These are phyloP conservation scores for Ceratoteleas bidentatus DNA, from an alignment of 1,140 invertebrate species.

Conservation along the genomic window DNA sequence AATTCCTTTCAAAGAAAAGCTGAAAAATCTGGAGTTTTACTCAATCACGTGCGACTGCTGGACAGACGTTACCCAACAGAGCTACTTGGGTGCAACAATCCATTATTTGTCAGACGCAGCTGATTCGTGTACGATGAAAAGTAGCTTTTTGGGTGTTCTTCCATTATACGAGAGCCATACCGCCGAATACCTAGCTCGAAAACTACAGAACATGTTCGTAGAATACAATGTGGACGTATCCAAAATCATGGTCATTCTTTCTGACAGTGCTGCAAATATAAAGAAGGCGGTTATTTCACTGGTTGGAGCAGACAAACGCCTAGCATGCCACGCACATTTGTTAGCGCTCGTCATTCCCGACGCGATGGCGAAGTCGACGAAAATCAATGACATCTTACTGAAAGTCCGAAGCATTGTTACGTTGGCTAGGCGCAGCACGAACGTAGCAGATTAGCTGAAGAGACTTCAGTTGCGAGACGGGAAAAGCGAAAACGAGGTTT, in stretches of 20 bases:
- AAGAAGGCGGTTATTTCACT: slow-evolving; percentile 3
- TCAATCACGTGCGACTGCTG: slow-evolving; percentile 6
- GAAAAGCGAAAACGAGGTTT: slow-evolving; percentile 42
- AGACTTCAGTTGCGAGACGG: slow-evolving; percentile 42
- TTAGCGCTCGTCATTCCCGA: slow-evolving; percentile 8
- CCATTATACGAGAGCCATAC: slow-evolving; percentile 15
- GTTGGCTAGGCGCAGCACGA: slow-evolving; percentile 65
- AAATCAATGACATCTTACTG: background rate
- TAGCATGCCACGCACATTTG: slow-evolving; percentile 12
- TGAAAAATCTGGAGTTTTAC: background rate
- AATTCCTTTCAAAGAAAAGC: slow-evolving; percentile 9
- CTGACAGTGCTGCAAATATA: slow-evolving; percentile 27
- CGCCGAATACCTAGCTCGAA: slow-evolving; percentile 13
- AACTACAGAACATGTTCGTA: background rate
- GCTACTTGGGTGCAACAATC: slow-evolving; percentile 14
- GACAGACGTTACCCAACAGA: slow-evolving; percentile 6
- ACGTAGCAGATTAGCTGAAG: slow-evolving; percentile 28
- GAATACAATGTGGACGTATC: background rate
- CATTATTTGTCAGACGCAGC: slow-evolving; percentile 6
- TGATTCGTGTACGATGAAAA: background rate
- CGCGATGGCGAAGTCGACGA: slow-evolving; percentile 1
- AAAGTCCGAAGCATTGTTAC: slow-evolving; percentile 13
- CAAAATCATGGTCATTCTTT: background rate
- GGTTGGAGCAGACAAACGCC: slow-evolving; percentile 12
- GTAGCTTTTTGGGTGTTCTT: slow-evolving; percentile 8